phyloP scores from a whole-genome alignment of 1,140 invertebrate species.

The Ostrea denselamellosa region DNA sequence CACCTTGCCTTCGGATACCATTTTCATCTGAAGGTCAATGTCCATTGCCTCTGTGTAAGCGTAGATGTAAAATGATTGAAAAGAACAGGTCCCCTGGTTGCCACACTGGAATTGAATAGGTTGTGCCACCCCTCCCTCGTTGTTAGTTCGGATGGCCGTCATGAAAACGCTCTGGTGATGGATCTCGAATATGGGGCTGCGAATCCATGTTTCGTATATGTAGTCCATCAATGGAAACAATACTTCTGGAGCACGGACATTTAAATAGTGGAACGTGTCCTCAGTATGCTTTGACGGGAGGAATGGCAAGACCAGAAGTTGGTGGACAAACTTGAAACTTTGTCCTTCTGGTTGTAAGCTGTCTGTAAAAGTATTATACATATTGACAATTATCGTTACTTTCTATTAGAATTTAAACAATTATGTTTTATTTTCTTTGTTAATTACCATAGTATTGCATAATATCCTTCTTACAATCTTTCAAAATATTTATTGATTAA shows the following conservation, averaged over 20 bases:
- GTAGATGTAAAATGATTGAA: constrained; percentile 7
- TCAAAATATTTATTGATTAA: too few relatives aligned
- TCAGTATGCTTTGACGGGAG: constrained; percentile 37
- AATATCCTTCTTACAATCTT: too few relatives aligned
- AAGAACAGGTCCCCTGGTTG: neutral
- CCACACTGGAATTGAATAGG: neutral
- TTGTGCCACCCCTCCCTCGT: constrained; percentile 42
- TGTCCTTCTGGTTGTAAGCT: constrained; percentile 37
- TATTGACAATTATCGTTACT: neutral
- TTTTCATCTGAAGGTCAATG: neutral
- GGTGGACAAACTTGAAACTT: neutral
- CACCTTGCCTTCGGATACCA: constrained; percentile 40
- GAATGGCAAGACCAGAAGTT: constrained; percentile 40
- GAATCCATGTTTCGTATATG: constrained; percentile 26
- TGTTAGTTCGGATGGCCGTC: constrained; percentile 22
- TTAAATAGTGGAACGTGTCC: neutral
- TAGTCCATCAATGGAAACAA: constrained; percentile 7
- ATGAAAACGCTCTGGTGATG: constrained; percentile 12
- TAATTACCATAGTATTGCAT: too few relatives aligned
- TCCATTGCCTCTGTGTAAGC: constrained; percentile 2
- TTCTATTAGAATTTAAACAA: neutral
- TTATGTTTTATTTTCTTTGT: neutral
- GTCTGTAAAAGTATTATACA: constrained; percentile 38
- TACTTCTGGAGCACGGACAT: neutral
- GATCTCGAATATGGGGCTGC: neutral